Base-by-base conservation (phyloP, 2,888 invertebrate genomes). In the Drosophila pseudotalamancana region DNA sequence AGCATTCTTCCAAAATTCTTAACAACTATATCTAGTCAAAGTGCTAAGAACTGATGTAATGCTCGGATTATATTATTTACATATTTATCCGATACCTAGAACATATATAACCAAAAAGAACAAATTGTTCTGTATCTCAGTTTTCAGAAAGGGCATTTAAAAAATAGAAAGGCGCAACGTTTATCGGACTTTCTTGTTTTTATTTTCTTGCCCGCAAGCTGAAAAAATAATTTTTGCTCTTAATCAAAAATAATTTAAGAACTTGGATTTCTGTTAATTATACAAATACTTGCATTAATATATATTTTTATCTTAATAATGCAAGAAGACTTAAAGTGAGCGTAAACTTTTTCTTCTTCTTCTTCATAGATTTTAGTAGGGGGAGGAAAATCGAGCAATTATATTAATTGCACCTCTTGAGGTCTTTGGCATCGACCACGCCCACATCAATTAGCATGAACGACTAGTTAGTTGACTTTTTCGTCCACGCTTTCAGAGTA, bases 401-500 rank as follows among this genome's bases (percentile, higher is more conserved):
- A 60, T 35, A 61, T 32, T 76, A 71, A 71, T 66, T 76, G 61
- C 50, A 43, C 23, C 70, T 40, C 27, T 66, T 54, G 56, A 57
- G 54, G 51, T 43, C 32, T 42, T 32, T 14, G 39, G 45, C 40
- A 48, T 56, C 40, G 70, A 77, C 63, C 70, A 76, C 67, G 53
- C 62, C 62, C 49, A 50, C 51, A 62, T 43, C 72, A 84, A 80
- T 84, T 77, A 75, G 65, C 59, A 59, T 37, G 66, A 63, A 61
- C 68, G 69, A 77, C 68, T 61, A 69, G 61, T 87, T 77, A 72
- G 81, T 77, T 84, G 78, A 87, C 69, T 87, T 77, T 77, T 81
- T 77, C 59, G 54, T 59, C 65, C 43, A 81, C 69, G 86, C 86
- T 84, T 72, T 86, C 83, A 87, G 72, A 63, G 79, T 84, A 88